Conservation (phyloP, 2,113 vertebrate genomes). For the Amphilophus citrinellus region DNA sequence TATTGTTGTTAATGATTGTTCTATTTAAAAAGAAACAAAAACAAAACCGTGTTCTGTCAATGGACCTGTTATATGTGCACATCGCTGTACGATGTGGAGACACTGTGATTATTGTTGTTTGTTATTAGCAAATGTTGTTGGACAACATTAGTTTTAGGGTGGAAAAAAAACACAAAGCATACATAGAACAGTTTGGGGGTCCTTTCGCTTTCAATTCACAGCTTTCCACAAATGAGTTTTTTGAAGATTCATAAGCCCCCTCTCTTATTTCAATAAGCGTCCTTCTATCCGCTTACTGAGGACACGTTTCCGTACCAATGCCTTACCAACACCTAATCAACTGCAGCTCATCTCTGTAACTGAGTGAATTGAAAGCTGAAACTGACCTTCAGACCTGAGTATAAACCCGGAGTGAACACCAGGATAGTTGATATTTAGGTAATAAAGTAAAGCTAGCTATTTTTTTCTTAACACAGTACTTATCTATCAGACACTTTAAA, state of each 20-base stretch:
- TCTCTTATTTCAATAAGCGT: conserved; percentile 12
- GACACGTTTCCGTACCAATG: conserved; percentile 42
- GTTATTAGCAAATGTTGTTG: conserved; percentile 67
- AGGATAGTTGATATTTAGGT: conserved; percentile 63
- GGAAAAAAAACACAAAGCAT: conserved; percentile 11
- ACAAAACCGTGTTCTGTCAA: conserved; percentile 60
- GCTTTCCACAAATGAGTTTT: conserved; percentile 7
- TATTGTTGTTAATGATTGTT: conserved; percentile 71
- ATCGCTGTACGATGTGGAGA: conserved; percentile 72
- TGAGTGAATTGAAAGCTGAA: conserved; percentile 62
- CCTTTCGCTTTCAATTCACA: conserved; percentile 69
- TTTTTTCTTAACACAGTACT: conserved; percentile 70
- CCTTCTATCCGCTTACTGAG: conserved; percentile 11
- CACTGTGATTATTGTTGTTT: conserved; percentile 77
- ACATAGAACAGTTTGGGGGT: conserved; percentile 39
- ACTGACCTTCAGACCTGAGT: conserved; percentile 38
- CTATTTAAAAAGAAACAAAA: conserved; percentile 77
- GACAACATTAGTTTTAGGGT: conserved; percentile 65
- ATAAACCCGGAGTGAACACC: conserved; percentile 27
- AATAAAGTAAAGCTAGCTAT: conserved; percentile 75
- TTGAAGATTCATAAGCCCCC: conserved; percentile 7
- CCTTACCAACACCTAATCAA: conserved; percentile 53
- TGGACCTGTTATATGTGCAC: conserved; percentile 73
- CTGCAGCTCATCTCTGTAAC: not conserved
- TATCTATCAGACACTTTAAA: conserved; percentile 79